phyloP scores from a whole-genome alignment of 2,113 vertebrate genomes.

The Phaethon lepturus region DNA sequence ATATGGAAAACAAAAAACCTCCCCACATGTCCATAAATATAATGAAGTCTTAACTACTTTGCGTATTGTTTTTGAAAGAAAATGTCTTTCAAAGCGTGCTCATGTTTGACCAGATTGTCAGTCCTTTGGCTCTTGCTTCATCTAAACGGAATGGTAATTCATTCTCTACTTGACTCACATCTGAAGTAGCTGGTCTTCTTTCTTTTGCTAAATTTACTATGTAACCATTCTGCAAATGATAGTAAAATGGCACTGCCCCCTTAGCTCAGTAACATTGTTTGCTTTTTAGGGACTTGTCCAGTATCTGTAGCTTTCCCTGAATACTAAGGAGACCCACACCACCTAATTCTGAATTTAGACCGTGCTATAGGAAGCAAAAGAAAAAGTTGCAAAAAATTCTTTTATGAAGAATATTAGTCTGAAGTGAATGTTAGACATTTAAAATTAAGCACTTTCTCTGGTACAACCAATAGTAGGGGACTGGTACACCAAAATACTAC shows the following conservation, averaged over 20 bases:
- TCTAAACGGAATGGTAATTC: not conserved
- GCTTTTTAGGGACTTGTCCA: not conserved
- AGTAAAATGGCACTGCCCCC: not conserved
- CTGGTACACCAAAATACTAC: not conserved
- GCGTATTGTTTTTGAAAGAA: not conserved
- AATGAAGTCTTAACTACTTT: not conserved
- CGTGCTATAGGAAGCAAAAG: not conserved
- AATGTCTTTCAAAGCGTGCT: not conserved
- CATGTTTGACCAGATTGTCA: not conserved
- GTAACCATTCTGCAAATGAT: not conserved
- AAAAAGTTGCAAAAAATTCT: not conserved
- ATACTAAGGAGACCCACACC: not conserved
- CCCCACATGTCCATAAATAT: not conserved
- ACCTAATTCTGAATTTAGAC: not conserved
- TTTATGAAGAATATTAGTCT: not conserved
- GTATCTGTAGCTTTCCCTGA: not conserved
- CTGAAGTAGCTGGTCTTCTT: not conserved
- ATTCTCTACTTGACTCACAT: not conserved
- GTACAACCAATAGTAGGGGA: not conserved
- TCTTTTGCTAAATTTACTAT: not conserved
- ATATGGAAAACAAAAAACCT: not conserved
- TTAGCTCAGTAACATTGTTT: not conserved
- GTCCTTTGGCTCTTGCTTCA: not conserved
- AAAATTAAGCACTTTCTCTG: not conserved
- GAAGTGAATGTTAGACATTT: not conserved